Evolutionary conservation across 2,888 invertebrate species (phyloP), one percentile per base, ranked within the genome.

Genomic region (Helobdella robusta): DNA sequence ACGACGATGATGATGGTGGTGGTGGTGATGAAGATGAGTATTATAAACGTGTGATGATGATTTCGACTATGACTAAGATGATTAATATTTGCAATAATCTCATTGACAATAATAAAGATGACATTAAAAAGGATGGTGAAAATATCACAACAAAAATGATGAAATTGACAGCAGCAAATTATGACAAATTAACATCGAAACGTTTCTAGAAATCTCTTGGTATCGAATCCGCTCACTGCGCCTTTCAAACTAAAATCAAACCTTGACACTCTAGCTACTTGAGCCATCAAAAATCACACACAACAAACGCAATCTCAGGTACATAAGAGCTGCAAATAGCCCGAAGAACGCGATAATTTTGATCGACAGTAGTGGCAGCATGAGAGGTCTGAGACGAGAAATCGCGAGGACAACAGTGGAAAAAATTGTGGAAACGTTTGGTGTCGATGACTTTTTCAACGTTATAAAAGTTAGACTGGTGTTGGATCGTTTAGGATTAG

Each of bases 401-500:
- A 93, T 97, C 72, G 93, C 91, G 18, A 85, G 87, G 73, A 86
- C 89, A 74, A 95, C 95, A 0, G 87, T 95, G 25, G 84, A 86
- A 67, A 88, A 89, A 48, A 86, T 99, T 67, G 80, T 99, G 73
- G 91, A 92, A 69, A 97, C 98, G 0, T 85, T 99, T 59, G 93
- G 92, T 5, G 95, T 97, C 77, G 95, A 99, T 78, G 98, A 99
- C 79, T 95, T 89, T 77, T 89, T 99, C 66, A 95, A 94, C 74
- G 87, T 99, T 34, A 86, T 90, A 73, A 86, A 86, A 73, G 83
- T 83, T 8, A 44, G 56, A 8, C n/a, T n/a, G n/a, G n/a, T n/a
- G 44, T 52, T 52, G 23, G 52, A 8, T 52, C 15, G 23, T 52
- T 18, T 8, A 52, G 20, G 52, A 20, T 8, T 18, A 15, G 23